phyloP scores from a whole-genome alignment of 2,797 vertebrate genomes.

The Buceros bicornis region DNA sequence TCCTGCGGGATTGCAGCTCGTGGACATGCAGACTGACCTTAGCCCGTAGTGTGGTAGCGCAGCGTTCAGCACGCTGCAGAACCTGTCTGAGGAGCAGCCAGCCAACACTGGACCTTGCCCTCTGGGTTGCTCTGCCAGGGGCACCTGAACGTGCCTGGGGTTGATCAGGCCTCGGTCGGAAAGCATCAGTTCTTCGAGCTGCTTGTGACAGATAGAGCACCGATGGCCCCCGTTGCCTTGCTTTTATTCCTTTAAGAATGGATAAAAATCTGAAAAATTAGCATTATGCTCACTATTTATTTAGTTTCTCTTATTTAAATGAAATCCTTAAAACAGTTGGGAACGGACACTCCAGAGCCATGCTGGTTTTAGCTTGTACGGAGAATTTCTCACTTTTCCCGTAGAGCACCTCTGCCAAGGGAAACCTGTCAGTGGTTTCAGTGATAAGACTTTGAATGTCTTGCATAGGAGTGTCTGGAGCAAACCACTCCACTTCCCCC shows the following conservation, averaged over 20 bases:
- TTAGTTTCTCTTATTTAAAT: background rate
- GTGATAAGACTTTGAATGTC: background rate
- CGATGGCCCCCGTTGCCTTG: fast-evolving
- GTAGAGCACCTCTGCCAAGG: background rate
- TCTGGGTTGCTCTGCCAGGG: background rate
- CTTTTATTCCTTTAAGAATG: background rate
- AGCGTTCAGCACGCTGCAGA: background rate
- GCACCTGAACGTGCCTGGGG: fast-evolving
- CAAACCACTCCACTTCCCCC: background rate
- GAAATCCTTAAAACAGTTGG: background rate
- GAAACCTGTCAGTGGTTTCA: background rate
- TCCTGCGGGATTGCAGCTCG: background rate
- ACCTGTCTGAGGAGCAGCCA: background rate
- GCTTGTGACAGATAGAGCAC: fast-evolving
- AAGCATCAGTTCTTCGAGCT: fast-evolving
- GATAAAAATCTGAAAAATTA: background rate
- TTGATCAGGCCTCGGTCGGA: background rate
- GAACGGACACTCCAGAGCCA: fast-evolving
- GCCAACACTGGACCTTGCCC: fast-evolving
- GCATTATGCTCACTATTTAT: fast-evolving
- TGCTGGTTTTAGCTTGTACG: background rate
- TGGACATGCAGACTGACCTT: background rate
- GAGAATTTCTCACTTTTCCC: background rate
- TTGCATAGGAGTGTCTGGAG: background rate
- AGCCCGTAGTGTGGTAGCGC: background rate